Conservation (phyloP, 2,113 vertebrate genomes). For the Microcebus lehilahytsara region DNA sequence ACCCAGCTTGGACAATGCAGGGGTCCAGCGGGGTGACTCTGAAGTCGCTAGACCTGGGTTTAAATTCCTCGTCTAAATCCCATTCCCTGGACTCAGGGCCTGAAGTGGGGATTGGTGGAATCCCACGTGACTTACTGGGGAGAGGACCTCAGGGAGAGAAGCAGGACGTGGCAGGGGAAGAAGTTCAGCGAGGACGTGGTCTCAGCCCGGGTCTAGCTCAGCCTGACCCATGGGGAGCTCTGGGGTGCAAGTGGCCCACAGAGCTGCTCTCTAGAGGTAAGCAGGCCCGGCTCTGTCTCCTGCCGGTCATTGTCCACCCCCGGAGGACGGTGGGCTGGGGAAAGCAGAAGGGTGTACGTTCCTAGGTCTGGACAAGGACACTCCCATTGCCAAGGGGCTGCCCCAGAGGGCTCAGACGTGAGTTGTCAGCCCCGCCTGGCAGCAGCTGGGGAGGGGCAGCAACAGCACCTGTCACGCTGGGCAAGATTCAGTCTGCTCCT, state of each 20-base stretch:
- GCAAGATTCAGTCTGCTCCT: background rate
- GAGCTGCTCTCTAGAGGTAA: background rate
- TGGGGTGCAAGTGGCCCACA: background rate
- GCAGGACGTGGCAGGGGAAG: background rate
- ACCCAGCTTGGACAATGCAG: background rate
- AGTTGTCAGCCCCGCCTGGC: background rate
- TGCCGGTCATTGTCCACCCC: background rate
- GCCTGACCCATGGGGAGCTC: background rate
- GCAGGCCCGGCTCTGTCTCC: background rate
- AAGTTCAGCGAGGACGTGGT: background rate
- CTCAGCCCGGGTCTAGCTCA: background rate
- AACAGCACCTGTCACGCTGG: background rate
- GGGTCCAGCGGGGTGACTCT: background rate
- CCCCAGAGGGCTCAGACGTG: background rate
- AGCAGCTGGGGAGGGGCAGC: background rate
- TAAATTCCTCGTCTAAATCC: background rate
- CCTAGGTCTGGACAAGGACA: background rate
- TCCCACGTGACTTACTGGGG: background rate
- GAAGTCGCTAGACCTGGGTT: background rate
- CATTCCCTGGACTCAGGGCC: background rate
- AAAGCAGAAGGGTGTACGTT: background rate
- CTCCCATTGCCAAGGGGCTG: background rate
- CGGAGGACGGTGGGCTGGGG: background rate
- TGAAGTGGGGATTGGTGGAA: background rate
- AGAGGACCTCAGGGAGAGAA: background rate